Base-by-base conservation (phyloP, 1,140 invertebrate species). In the Eupristina koningsbergeri region DNA sequence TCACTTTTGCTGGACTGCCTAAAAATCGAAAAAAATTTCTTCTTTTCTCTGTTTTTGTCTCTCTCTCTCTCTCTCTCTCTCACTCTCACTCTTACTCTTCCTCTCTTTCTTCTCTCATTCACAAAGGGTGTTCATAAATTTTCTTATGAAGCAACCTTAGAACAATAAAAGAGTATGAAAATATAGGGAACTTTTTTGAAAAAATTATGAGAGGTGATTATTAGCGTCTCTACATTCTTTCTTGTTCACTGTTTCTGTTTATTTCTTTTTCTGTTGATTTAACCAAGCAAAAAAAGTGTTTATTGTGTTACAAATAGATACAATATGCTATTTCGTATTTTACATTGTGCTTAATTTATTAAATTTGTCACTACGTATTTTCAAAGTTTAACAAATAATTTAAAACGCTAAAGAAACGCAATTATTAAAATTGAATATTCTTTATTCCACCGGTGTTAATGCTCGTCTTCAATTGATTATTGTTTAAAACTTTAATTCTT, bases 21-120 rank as follows among this genome's bases (percentile, higher is more conserved):
- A 87, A 86, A 86, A 87, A 86, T 86, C 82, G 77, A 84, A 77
- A 80, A n/a, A n/a, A n/a, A n/a, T n/a, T n/a, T n/a, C n/a, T n/a
- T n/a, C n/a, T n/a, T n/a, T n/a, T n/a, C n/a, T 64, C 58, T 53
- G 39, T 36, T 36, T 73, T 69, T 47, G 22, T 74, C 61, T 34
- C 71, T 39, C 8, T 29, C 41, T n/a, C 2, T 76, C 47, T 63
- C 31, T 45, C 80, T 50, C 7, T 50, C 73, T 22, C 41, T 26
- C 22, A 5, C 22, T 2, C 41, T 26, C 22, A 19, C 36, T 2
- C 63, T 36, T 61, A 29, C 5, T 31, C 31, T 29, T 5, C 69
- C 50, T 64, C 34, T 47, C 81, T 36, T 17, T 53, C 74, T 22
- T 71, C 11, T 8, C 22, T 8, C 13, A 13, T n/a, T 71, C 22